phyloP scores from a whole-genome alignment of 1,140 invertebrate species.

The Trinorchestia longiramus region DNA sequence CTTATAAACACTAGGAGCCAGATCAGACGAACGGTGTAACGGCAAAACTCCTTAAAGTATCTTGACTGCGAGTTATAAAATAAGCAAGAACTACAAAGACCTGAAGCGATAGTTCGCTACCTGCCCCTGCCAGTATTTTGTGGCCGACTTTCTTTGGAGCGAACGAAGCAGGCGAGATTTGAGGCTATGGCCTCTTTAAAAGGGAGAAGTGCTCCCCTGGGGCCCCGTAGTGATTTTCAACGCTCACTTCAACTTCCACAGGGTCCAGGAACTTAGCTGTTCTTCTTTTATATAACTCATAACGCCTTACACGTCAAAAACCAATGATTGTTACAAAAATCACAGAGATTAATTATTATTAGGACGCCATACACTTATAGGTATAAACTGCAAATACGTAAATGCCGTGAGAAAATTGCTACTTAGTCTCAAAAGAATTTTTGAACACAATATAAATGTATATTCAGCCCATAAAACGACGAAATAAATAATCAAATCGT shows the following conservation, averaged over 20 bases:
- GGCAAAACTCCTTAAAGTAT: not conserved
- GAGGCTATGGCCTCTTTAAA: constrained; percentile 54
- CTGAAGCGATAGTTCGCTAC: not conserved
- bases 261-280: not conserved
- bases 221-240: constrained; percentile 45
- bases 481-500: no score
- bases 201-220: constrained; percentile 36
- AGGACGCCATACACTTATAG: no score
- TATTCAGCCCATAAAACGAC: no score
- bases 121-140: not conserved
- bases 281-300: not conserved
- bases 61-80: not conserved
- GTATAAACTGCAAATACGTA: no score
- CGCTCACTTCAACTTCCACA: constrained; percentile 29
- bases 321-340: no score
- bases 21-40: not conserved
- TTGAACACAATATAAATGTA: no score
- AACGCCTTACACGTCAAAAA: no score
- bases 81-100: not conserved
- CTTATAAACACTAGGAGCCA: not conserved
- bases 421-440: no score
- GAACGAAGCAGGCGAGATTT: constrained; percentile 25
- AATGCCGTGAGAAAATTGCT: no score
- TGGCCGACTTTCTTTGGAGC: not conserved
- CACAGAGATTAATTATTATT: no score